Base-by-base conservation (phyloP, 1,140 invertebrate species). In the Patella vulgata region DNA sequence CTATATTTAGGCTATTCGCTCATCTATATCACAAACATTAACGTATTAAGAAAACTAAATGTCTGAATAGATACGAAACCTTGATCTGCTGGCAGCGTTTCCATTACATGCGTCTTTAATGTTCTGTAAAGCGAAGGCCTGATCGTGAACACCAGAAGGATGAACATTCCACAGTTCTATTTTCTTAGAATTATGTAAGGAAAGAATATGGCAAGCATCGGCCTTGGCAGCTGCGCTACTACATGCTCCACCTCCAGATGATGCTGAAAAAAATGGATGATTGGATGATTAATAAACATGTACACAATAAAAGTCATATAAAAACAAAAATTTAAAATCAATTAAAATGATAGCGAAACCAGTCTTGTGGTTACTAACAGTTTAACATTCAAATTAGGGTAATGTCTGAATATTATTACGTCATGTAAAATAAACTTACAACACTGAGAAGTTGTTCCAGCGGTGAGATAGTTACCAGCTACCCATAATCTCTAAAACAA, bases 51-150 rank as follows among this genome's bases (percentile, higher is more conserved):
- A n/a, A n/a, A n/a, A n/a, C n/a, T n/a, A n/a, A n/a, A n/a, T n/a
- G n/a, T n/a, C n/a, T n/a, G n/a, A n/a, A n/a, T n/a, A n/a, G n/a
- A n/a, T n/a, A n/a, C n/a, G n/a, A n/a, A n/a, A n/a, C 73, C 64
- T 53, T 2, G 76, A 78, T 46, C 71, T 47, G 0, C 67, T 51
- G 3, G 70, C 76, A 43, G 63, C 62, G 14, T 46, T 50, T 11
- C 76, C 74, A 39, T 63, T 33, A 59, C 76, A 78, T 19, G 72
- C 59, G 47, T 78, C 76, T 28, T 50, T 46, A 31, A 78, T 67
- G 46, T 78, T 78, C 55, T 78, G 74, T 48, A 67, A 66, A 11
- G 76, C 46, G 48, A 66, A 78, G 14, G 71, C 76, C 50, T 71
- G 71, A 66, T 78, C 76, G 40, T 64, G 53, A 14, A 59, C 55